Base-by-base conservation (phyloP, 2,797 vertebrate species). In the Threskiornis aethiopicus region DNA sequence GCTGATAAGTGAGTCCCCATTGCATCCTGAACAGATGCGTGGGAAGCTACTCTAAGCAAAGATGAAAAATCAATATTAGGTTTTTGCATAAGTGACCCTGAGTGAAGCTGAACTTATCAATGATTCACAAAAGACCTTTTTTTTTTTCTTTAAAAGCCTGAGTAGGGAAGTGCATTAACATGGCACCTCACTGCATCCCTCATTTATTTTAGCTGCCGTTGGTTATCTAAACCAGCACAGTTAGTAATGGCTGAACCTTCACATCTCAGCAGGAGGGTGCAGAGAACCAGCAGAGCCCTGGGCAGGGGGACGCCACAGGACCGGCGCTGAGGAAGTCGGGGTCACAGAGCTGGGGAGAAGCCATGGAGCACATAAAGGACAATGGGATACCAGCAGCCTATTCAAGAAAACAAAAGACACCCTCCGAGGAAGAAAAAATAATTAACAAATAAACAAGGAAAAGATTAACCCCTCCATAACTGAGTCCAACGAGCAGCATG, bases 81-180 rank as follows among this genome's bases (percentile, higher is more conserved):
- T 87, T 95, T 96, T 96, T 92, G 94, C 96, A 93, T 97, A 96
- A 93, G 87, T 96, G 95, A 97, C 84, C 93, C 89, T 86, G 89
- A 96, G 88, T 79, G 92, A 98, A 98, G 96, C 97, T 98, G 97
- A 98, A 98, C 92, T 98, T 98, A 98, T 98, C 97, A 94, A 96
- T 97, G 97, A 98, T 96, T 98, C 97, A 97, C 97, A 98, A 97
- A 97, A 93, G 67, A 70, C 46, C 13, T 28, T 93, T 55, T 93
- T 51, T 80, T 71, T 61, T 57, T 11, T 8, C 67, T 87, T 83
- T 95, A 82, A 95, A 97, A 96, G 88, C 93, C 86, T 88, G 83
- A 94, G 92, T 39, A 85, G 59, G 90, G 69, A 93, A 96, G 89
- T 89, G 66, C 89, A 97, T 96, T 95, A 95, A 96, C 90, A 83